Conservation (phyloP, 2,113 vertebrate genomes). For the Corapipo altera region DNA sequence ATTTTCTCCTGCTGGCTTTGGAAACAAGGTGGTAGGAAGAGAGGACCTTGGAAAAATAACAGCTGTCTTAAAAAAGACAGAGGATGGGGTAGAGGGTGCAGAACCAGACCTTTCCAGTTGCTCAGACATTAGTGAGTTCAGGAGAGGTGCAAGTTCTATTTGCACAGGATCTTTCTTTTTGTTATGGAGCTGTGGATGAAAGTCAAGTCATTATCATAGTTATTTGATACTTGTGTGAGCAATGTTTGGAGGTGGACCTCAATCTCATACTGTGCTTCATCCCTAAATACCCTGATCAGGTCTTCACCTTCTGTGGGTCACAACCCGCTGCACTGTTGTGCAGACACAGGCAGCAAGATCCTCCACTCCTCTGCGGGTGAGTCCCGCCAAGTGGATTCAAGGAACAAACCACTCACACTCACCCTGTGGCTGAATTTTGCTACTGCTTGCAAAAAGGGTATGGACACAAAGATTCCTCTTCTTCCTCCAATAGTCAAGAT, state of each 20-base stretch:
- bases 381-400: neutral
- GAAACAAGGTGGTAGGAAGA: neutral
- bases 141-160: neutral
- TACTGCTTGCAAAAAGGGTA: neutral
- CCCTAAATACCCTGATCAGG: neutral
- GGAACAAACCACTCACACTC: fast-evolving
- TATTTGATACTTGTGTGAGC: neutral
- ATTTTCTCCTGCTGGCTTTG: neutral
- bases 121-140: neutral
- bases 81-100: neutral
- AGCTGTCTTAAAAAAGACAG: neutral
- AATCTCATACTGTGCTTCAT: neutral
- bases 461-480: neutral
- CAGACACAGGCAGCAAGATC: neutral
- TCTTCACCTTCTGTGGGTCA: neutral
- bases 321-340: neutral
- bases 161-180: neutral
- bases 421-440: neutral
- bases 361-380: neutral
- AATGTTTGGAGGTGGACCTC: neutral
- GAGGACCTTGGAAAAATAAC: neutral
- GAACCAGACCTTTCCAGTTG: neutral
- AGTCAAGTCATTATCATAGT: neutral
- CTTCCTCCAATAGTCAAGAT: neutral
- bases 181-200: neutral